Base-by-base conservation (phyloP, 2,888 invertebrate species). In the Trissolcus japonicus region DNA sequence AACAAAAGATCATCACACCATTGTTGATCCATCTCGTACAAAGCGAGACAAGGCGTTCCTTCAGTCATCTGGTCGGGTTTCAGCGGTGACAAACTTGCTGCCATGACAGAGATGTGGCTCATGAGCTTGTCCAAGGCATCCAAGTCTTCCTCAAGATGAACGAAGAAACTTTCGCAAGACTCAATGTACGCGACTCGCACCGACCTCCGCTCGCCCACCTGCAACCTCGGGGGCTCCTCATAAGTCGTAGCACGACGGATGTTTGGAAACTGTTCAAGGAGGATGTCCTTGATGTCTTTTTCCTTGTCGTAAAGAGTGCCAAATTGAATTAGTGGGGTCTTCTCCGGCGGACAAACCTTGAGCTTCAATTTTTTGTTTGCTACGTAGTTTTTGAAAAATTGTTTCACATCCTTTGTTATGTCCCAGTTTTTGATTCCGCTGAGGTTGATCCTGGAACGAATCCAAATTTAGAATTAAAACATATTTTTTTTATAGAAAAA, bases 1-100 rank as follows among this genome's bases (percentile, higher is more conserved):
- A 50, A 2, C 6, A 25, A 25, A 25, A 14, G n/a, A n/a, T 43
- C n/a, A 6, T 69, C 76, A 76, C 4, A 87, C 98, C 98, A 99
- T 84, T 94, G 94, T 35, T 92, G 92, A 88, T 96, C 96, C 57
- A 90, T 92, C 55, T 93, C 92, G 86, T 95, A 98, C 72, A 94
- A 92, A 0, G 98, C 97, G 80, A 94, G 94, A 83, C 95, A 95
- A 0, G 94, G 93, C 6, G 92, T 90, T 0, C 93, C 94, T 4
- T 91, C 86, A 1, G 91, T 90, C 4, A 94, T 82, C 41, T 92
- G 88, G 3, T 90, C 86, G 1, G 65, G 82, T 48, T 72, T 80
- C 21, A 84, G 68, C 0, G 50, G 51, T 48, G 88, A 86, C 61
- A 91, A 91, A 62, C 86, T 90, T 80, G 91, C 90, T 83, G 94